These are phyloP conservation scores for Echinops telfairi DNA, from an alignment of 2,113 vertebrate species.

Conservation along the genomic window DNA sequence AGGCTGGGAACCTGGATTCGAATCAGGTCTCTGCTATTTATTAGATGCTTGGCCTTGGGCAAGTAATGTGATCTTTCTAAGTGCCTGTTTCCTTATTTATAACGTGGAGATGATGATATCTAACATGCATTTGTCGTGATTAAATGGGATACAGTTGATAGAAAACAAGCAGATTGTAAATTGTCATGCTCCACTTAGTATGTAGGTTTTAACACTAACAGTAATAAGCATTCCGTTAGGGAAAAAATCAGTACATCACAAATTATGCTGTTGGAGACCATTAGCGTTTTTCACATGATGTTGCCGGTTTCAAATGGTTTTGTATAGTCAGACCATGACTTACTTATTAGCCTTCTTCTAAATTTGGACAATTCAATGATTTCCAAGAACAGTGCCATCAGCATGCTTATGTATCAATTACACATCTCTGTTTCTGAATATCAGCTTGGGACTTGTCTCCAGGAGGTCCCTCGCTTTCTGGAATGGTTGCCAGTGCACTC, in stretches of 20 bases:
- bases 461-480: neutral
- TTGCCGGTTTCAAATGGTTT: neutral
- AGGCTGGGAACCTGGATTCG: neutral
- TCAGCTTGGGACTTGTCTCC: neutral
- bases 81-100: conserved; percentile 17
- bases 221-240: neutral
- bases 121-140: conserved; percentile 4
- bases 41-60: neutral
- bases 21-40: conserved; percentile 13
- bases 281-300: neutral
- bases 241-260: neutral
- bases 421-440: neutral
- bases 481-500: neutral
- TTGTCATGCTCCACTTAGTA: neutral
- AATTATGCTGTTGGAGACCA: neutral
- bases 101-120: neutral
- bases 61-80: conserved; percentile 26
- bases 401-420: neutral
- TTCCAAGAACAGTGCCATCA: neutral
- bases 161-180: neutral
- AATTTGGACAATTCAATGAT: neutral
- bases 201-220: neutral
- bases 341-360: neutral
- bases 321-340: neutral
- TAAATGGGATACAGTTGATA: neutral